A percentile compares a stretch with the other conserved stretches of the same genome.
These are phyloP conservation scores for Spongilla lacustris DNA, from an alignment of 37 sponge, comb jelly and placozoan species.

Conservation along the genomic window DNA sequence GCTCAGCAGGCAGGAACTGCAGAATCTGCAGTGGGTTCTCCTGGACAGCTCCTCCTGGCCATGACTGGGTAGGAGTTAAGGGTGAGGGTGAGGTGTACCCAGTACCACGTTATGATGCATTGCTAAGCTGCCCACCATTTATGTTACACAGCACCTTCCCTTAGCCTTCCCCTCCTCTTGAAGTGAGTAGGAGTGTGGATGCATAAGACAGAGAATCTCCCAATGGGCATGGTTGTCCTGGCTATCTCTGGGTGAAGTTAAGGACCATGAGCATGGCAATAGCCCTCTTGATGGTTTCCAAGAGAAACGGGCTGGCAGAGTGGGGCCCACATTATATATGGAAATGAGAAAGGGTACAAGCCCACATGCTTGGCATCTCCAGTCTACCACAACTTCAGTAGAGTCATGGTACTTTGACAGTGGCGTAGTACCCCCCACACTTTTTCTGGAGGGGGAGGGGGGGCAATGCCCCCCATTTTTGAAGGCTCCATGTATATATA, in stretches of 20 bases:
- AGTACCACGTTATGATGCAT: background rate
- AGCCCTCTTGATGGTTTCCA: constrained; percentile 24
- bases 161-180: constrained; percentile 26
- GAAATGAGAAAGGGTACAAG: no score
- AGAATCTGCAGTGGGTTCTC: background rate
- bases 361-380: no score
- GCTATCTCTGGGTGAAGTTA: constrained; percentile 7
- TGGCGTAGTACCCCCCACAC: no score
- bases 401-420: no score
- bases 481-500: no score
- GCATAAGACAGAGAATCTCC: background rate
- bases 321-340: no score
- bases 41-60: background rate
- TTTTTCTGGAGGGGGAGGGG: no score
- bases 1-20: no score
- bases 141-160: constrained; percentile 45
- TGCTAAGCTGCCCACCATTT: constrained; percentile 21
- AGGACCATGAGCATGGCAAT: constrained; percentile 4
- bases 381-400: no score
- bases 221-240: background rate
- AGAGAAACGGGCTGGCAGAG: constrained; percentile 19
- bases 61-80: background rate
- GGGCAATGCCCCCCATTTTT: no score
- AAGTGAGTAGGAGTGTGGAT: background rate
- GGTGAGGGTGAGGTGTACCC: background rate